Evolutionary conservation across 2,113 vertebrate genomes (phyloP).

Genomic region (Erinaceus europaeus): DNA sequence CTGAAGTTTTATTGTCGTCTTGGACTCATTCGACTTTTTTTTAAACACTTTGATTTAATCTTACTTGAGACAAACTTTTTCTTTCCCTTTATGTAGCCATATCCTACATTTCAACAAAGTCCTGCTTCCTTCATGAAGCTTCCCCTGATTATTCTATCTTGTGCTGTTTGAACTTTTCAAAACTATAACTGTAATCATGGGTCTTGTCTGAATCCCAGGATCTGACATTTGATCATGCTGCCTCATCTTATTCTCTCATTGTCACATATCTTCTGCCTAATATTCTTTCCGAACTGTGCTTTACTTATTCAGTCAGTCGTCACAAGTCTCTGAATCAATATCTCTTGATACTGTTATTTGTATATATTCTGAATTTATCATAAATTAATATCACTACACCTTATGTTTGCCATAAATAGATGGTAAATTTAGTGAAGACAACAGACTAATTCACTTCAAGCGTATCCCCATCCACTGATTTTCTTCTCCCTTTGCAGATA

Average conservation of each 20-base stretch:
- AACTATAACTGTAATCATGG: background rate
- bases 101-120: background rate
- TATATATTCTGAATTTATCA: background rate
- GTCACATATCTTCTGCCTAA: background rate
- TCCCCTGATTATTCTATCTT: background rate
- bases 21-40: conserved; percentile 1
- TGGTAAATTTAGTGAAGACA: background rate
- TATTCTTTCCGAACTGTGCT: background rate
- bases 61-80: background rate
- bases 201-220: background rate
- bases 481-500: background rate
- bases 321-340: background rate
- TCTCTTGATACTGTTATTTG: background rate
- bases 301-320: background rate
- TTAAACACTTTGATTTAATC: background rate
- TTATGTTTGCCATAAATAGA: background rate
- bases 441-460: background rate
- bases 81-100: background rate
- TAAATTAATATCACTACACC: background rate
- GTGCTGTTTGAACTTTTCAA: background rate
- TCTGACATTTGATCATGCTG: background rate
- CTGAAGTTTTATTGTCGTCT: background rate
- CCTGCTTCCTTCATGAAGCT: background rate
- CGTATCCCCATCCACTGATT: background rate
- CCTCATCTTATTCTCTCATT: background rate